phyloP scores from a whole-genome alignment of 2,797 vertebrate species.

The Spea hammondii region DNA sequence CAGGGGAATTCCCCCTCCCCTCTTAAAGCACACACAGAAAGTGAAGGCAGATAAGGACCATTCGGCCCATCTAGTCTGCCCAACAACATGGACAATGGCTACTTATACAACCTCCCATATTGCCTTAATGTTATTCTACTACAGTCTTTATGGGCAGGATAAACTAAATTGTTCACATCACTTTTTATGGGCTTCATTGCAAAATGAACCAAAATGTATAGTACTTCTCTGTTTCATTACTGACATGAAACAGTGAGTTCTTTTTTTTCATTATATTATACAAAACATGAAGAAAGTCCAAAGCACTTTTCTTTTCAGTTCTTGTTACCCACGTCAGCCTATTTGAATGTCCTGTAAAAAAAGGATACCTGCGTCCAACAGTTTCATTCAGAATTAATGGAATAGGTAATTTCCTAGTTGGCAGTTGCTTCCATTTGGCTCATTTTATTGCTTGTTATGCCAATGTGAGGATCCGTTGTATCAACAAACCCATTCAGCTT shows the following conservation, averaged over 20 bases:
- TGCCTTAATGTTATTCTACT: too few relatives aligned
- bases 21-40: too few relatives aligned
- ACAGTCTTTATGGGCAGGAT: too few relatives aligned
- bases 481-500: slow-evolving; percentile 47
- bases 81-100: too few relatives aligned
- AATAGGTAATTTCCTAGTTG: slow-evolving; percentile 36
- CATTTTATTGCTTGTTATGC: slow-evolving; percentile 22
- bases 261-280: slow-evolving; percentile 32
- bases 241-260: slow-evolving; percentile 21
- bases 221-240: slow-evolving; percentile 16
- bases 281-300: slow-evolving; percentile 13
- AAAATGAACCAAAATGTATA: background rate
- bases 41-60: too few relatives aligned
- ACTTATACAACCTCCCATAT: too few relatives aligned
- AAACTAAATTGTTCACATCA: slow-evolving; percentile 10
- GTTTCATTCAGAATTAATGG: slow-evolving; percentile 39
- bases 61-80: too few relatives aligned
- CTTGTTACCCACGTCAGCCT: slow-evolving; percentile 19
- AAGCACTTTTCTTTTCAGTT: background rate
- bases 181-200: background rate
- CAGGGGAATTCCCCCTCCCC: too few relatives aligned
- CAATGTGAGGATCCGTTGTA: slow-evolving; percentile 42
- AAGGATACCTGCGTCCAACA: slow-evolving; percentile 32
- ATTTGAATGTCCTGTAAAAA: slow-evolving; percentile 10
- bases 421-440: slow-evolving; percentile 36